Percentiles rank a stretch among this genome's conserved stretches.
These are phyloP conservation scores for Nansenia antarctica DNA, from an alignment of 2,113 vertebrate species.

Conservation along the genomic window DNA sequence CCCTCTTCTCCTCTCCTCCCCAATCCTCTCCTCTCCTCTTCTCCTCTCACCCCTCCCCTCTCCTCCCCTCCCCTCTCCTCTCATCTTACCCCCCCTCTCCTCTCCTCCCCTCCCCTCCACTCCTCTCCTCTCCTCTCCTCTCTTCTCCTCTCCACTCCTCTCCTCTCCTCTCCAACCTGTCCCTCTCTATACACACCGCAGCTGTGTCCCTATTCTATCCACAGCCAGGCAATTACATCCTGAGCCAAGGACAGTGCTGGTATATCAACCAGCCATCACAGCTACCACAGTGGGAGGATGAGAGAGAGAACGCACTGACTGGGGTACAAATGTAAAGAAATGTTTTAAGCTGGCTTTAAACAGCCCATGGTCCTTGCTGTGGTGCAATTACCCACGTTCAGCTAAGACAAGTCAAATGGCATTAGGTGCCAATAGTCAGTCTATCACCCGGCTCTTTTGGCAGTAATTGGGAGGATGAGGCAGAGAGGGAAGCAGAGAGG, in stretches of 20 bases:
- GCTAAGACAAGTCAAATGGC: no score
- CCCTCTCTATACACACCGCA: conserved; percentile 5
- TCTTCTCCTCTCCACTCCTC: not conserved
- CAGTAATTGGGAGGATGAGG: conserved; percentile 30
- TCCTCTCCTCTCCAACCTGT: not conserved
- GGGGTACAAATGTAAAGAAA: conserved; percentile 1
- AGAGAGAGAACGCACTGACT: not conserved
- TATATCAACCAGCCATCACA: conserved; percentile 15
- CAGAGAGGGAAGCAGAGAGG: conserved; percentile 3
- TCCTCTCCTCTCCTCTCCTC: not conserved
- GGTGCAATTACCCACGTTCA: not conserved
- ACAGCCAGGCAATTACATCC: conserved; percentile 52
- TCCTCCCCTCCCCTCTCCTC: not conserved
- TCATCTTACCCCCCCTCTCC: not conserved
- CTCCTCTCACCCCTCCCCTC: no score
- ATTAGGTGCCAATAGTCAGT: conserved; percentile 14
- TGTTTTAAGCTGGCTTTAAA: not conserved
- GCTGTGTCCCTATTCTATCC: conserved; percentile 43
- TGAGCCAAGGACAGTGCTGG: conserved; percentile 18
- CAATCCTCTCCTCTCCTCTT: not conserved
- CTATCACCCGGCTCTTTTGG: conserved; percentile 7
- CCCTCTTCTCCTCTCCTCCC: no score
- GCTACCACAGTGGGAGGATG: not conserved
- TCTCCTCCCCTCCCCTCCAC: not conserved
- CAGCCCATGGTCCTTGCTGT: conserved; percentile 2